These are phyloP conservation scores for Oasisia sp. DNA, from an alignment of 2,888 invertebrate genomes.

Conservation along the genomic window DNA sequence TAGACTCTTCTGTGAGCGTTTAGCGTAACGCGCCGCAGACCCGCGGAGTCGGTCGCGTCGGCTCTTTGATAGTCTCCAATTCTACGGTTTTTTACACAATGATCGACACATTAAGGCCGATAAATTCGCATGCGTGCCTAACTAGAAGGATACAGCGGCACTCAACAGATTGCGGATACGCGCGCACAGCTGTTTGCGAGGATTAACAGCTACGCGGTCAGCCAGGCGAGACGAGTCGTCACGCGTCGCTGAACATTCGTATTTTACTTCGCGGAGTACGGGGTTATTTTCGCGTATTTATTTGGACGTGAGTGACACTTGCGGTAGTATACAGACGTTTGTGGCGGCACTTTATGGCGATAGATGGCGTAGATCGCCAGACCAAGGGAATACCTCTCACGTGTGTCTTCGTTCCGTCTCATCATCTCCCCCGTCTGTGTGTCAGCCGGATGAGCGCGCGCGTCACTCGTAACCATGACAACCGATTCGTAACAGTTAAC, in stretches of 20 bases:
- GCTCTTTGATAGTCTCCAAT: not conserved
- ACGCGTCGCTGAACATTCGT: not conserved
- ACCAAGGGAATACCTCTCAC: not conserved
- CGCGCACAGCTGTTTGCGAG: not conserved
- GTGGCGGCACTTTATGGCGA: not conserved
- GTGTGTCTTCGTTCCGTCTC: not conserved
- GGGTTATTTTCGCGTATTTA: not conserved
- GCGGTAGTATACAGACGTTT: not conserved
- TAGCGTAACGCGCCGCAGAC: not conserved
- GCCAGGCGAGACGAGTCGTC: not conserved
- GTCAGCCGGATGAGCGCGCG: not conserved
- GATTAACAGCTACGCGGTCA: not conserved
- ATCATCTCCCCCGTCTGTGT: not conserved
- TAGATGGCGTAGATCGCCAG: not conserved
- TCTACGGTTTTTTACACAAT: not conserved
- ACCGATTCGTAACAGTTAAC: not conserved
- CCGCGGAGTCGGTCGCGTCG: not conserved
- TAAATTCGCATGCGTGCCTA: slow-evolving; percentile 17
- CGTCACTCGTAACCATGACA: not conserved
- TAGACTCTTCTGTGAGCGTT: not conserved
- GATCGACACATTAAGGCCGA: not conserved
- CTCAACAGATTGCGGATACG: not conserved
- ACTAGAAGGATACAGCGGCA: not conserved
- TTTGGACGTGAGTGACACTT: not conserved
- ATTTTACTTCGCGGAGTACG: not conserved